Conservation (phyloP, 2,113 vertebrate species). For the Hypanus sabinus region DNA sequence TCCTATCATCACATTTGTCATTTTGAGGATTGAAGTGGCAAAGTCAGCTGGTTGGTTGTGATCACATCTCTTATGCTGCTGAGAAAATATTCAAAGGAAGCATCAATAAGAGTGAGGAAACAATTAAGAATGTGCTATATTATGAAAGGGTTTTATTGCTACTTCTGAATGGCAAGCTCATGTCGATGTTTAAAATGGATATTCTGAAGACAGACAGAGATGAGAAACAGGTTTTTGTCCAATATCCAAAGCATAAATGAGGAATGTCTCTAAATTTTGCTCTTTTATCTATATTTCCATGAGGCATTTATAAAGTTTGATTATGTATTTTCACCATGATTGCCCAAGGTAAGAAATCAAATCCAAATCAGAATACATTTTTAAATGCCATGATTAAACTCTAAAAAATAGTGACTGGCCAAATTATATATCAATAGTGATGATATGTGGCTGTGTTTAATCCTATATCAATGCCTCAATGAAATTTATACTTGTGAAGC, state of each 20-base stretch:
- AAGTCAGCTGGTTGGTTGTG: neutral
- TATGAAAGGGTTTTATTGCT: neutral
- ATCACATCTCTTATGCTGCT: neutral
- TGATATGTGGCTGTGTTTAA: neutral
- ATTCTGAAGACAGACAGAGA: neutral
- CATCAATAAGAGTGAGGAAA: neutral
- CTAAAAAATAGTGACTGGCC: neutral
- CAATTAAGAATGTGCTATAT: too few species aligned
- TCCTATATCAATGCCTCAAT: neutral
- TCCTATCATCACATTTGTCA: constrained; percentile 7
- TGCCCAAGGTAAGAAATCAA: neutral
- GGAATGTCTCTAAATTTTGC: neutral
- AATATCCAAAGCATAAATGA: neutral
- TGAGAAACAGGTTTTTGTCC: neutral
- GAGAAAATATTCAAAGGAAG: neutral
- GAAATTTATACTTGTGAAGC: neutral
- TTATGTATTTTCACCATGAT: neutral
- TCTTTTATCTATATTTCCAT: neutral
- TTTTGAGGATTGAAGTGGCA: neutral
- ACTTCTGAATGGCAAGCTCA: neutral
- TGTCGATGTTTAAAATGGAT: neutral
- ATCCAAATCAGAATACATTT: neutral
- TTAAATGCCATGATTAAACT: constrained; percentile 3
- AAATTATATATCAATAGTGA: neutral
- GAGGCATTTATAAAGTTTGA: neutral